These are phyloP conservation scores for Eretmocerus hayati DNA, from an alignment of 2,888 invertebrate species.

Conservation along the genomic window DNA sequence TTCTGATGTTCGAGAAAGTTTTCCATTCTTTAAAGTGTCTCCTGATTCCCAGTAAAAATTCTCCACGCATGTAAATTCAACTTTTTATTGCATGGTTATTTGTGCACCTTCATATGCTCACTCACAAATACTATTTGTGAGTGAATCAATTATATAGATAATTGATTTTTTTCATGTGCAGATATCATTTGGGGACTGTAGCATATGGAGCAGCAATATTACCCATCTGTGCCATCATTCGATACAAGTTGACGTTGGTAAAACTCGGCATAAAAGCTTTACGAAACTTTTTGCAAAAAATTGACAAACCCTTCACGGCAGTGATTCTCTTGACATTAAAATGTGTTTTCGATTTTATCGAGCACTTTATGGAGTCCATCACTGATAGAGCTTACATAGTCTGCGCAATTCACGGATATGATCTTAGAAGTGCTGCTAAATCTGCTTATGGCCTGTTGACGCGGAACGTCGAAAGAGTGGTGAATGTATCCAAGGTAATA, in stretches of 20 bases:
- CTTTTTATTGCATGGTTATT: too few species aligned
- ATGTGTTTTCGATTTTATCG: constrained; percentile 54
- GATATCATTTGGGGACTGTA: constrained; percentile 69
- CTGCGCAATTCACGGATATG: constrained; percentile 89
- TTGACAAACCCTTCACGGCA: background rate
- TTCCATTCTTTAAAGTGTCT: too few species aligned
- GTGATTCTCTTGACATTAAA: background rate
- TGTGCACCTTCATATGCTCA: too few species aligned
- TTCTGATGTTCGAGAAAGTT: too few species aligned
- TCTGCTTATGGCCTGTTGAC: constrained; percentile 82
- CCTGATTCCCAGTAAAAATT: too few species aligned
- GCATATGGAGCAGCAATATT: constrained; percentile 71
- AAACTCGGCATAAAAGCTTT: too few species aligned
- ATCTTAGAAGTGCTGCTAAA: constrained; percentile 82
- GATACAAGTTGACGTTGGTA: background rate
- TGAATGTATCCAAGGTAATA: constrained; percentile 5
- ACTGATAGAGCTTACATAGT: constrained; percentile 88
- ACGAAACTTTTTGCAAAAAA: too few species aligned
- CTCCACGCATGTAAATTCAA: too few species aligned
- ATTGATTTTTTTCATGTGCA: constrained; percentile 40
- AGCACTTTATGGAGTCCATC: constrained; percentile 75
- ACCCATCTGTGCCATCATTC: constrained; percentile 2
- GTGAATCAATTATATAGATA: background rate
- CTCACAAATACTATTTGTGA: too few species aligned
- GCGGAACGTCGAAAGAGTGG: constrained; percentile 59